Base-by-base conservation (phyloP, 2,797 vertebrate species). In the Tauraco hartlaubi region DNA sequence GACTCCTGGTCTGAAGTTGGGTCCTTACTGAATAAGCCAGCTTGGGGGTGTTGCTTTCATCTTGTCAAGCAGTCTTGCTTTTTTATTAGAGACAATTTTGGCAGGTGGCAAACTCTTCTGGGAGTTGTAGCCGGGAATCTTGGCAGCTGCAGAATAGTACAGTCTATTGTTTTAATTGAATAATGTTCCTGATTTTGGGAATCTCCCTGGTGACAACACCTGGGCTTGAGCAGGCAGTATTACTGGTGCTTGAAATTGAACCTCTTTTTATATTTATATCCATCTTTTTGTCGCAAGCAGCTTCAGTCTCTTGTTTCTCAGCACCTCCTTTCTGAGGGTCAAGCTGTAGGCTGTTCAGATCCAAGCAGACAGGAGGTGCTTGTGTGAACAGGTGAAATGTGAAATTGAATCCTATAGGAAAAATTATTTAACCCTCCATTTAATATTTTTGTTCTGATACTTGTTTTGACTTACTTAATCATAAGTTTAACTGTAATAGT, bases 221-320 rank as follows among this genome's bases (percentile, higher is more conserved):
- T 95, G 97, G 93, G 93, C 93, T 96, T 83, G 51, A 91, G 95
- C 78, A 94, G 97, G 96, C 96, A 97, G 97, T 97, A 96, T 98
- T 98, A 97, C 97, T 97, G 97, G 97, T 98, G 97, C 97, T 98
- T 97, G 95, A 93, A 96, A 94, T 85, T 66, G 86, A 96, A 96
- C 94, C 88, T 93, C 82, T 97, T 98, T 97, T 98, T 97, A 79
- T 98, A 97, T 98, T 98, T 98, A 98, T 98, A 97, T 97, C 82
- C 95, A 62, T 96, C 86, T 94, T 96, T 94, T 96, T 97, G 95
- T 97, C 4, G 21, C 92, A 94, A 97, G 96, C 96, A 98, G 96
- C 97, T 97, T 97, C 93, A 94, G 93, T 92, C 81, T 96, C 94
- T 91, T 92, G 73, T 96, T 95, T 97, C 94, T 96, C 96, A 97